These are phyloP conservation scores for Catharus ustulatus DNA, from an alignment of 2,797 vertebrate species.

Conservation along the genomic window DNA sequence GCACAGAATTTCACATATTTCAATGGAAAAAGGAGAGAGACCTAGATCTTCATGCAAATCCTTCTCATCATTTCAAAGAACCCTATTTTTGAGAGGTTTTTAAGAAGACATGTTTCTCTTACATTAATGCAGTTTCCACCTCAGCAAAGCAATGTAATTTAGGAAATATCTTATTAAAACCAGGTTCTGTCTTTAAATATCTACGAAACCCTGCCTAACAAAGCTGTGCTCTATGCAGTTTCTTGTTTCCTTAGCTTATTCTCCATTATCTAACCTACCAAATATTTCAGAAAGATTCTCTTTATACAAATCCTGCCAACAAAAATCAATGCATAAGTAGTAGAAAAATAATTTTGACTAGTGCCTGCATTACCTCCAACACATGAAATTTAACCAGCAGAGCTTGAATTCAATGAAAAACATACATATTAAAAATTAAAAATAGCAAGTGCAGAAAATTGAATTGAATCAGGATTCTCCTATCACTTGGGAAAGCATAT, in stretches of 20 bases:
- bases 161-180: neutral
- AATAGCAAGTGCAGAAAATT: constrained; percentile 35
- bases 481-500: neutral
- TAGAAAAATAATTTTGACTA: constrained; percentile 17
- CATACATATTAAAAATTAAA: constrained; percentile 48
- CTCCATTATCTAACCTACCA: neutral
- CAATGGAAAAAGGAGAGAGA: neutral
- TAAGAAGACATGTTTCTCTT: neutral
- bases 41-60: neutral
- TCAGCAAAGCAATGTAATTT: neutral
- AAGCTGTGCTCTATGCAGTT: neutral
- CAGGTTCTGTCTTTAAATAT: neutral
- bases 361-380: neutral
- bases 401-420: constrained; percentile 26
- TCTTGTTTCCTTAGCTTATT: neutral
- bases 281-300: neutral
- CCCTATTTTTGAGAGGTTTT: neutral
- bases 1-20: neutral
- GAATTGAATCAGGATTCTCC: constrained; percentile 14
- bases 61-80: neutral
- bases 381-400: constrained; percentile 7
- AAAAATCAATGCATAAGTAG: neutral
- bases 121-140: neutral
- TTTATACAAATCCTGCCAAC: constrained; percentile 10
- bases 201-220: neutral